Base-by-base conservation (phyloP, 2,797 vertebrate species). In the Sebastes hubbsi region DNA sequence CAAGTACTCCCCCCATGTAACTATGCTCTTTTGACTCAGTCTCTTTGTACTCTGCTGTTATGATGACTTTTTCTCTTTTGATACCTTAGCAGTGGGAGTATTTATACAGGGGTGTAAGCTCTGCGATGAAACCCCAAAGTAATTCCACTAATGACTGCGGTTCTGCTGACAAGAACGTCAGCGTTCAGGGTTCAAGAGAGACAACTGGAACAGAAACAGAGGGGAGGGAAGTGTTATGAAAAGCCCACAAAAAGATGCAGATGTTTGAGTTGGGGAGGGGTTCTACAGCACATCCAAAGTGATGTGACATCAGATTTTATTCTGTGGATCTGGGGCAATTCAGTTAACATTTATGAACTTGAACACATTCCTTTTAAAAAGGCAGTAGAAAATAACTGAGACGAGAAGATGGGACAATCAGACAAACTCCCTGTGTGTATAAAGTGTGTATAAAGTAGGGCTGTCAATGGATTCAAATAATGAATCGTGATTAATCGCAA, bases 131-230 rank as follows among this genome's bases (percentile, higher is more conserved):
- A 72, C 62, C 59, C 69, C 36, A 68, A 78, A 75, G 78, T 85
- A 79, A 88, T 87, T 81, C 67, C 42, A 60, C 79, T 84, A 84
- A 84, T 88, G 80, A 87, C 59, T 71, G 58, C 5, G 0, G 25
- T 66, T 78, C 78, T 89, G 78, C 81, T 80, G 79, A 78, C 79
- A 42, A 42, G 38, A 42, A 42, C 14, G 38, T 42, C 38, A 42
- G 14, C 77, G 63, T 24, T 38, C 66, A 3, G 27, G 2, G 66
- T 54, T 71, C 18, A 67, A 32, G 22, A 60, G 46, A 46, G 49
- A 68, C 34, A 75, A 56, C 32, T 66, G 78, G 59, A 77, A 52
- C 49, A 29, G 46, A 54, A 22, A 30, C 18, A 3, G 25, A 52
- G n/a, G 12, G n/a, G 38, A 52, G 8, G 30, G 49, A 54, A 30